These are phyloP conservation scores for Halichoerus grypus DNA, from an alignment of 2,113 vertebrate species.

Conservation along the genomic window DNA sequence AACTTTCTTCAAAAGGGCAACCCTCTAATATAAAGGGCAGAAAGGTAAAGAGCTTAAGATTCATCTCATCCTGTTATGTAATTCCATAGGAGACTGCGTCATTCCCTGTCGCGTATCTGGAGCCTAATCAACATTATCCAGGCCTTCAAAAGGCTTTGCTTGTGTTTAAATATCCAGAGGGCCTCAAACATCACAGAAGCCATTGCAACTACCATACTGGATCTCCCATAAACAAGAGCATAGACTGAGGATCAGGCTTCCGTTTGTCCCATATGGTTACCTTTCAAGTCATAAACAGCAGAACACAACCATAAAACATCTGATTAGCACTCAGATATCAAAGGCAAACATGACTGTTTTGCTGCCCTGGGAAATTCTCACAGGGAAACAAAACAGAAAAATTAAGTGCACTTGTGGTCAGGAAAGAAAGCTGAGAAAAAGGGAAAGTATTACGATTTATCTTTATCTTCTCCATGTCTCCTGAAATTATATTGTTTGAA, in stretches of 20 bases:
- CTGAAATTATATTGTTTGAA: background rate
- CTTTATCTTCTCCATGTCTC: background rate
- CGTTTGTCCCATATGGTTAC: background rate
- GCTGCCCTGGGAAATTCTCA: background rate
- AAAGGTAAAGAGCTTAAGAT: background rate
- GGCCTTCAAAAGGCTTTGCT: constrained; percentile 11
- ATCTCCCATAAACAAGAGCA: background rate
- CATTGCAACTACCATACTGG: background rate
- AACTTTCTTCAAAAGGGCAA: background rate
- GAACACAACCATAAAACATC: background rate
- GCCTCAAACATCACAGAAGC: constrained; percentile 32
- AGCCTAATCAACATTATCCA: constrained; percentile 17
- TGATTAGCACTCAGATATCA: constrained; percentile 52
- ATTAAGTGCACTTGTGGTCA: background rate
- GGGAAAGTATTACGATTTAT: background rate
- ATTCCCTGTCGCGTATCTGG: constrained; percentile 16
- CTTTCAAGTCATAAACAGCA: constrained; percentile 56
- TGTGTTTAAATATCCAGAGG: constrained; percentile 43
- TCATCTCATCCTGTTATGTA: background rate
- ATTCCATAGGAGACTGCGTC: background rate
- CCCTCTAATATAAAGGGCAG: background rate
- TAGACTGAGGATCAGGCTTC: background rate
- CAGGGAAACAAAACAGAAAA: background rate
- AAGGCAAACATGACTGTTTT: background rate
- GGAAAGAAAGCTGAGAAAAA: background rate